These are phyloP conservation scores for Etheostoma cragini DNA, from an alignment of 2,113 vertebrate species.

Conservation along the genomic window DNA sequence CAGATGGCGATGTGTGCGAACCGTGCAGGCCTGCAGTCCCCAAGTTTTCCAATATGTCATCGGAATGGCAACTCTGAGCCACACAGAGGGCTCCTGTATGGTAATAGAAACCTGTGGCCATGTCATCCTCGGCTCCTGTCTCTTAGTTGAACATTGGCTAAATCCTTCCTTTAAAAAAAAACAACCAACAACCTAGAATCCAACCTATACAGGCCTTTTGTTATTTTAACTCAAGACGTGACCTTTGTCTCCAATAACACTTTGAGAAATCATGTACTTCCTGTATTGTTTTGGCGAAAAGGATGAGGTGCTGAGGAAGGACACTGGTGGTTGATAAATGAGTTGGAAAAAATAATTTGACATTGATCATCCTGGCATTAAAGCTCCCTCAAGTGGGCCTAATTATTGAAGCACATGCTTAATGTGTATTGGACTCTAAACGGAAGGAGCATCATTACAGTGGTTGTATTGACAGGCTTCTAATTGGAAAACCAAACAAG, in stretches of 20 bases:
- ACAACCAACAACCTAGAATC: not conserved
- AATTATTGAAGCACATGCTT: constrained; percentile 36
- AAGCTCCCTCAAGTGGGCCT: constrained; percentile 20
- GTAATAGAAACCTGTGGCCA: constrained; percentile 41
- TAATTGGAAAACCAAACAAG: constrained; percentile 50
- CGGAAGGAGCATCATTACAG: constrained; percentile 15
- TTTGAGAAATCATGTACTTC: not conserved
- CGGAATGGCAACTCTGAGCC: constrained; percentile 41
- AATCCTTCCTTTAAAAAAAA: not conserved
- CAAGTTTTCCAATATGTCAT: constrained; percentile 61
- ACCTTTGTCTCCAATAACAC: constrained; percentile 21
- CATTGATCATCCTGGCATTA: constrained; percentile 55
- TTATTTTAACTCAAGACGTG: not conserved
- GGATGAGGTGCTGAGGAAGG: constrained; percentile 1
- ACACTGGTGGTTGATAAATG: constrained; percentile 15
- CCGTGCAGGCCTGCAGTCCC: constrained; percentile 38
- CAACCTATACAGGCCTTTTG: not conserved
- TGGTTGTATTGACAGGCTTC: constrained; percentile 33
- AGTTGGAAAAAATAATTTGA: constrained; percentile 29
- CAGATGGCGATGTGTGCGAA: constrained; percentile 82
- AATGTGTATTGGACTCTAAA: constrained; percentile 12
- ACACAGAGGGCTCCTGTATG: constrained; percentile 30
- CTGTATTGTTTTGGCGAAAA: not conserved
- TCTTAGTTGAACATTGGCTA: not conserved
- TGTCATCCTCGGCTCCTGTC: constrained; percentile 5